Evolutionary conservation across 35 echinoderm and acorn worm genomes (phyloP).

Genomic region (Anneissia japonica): DNA sequence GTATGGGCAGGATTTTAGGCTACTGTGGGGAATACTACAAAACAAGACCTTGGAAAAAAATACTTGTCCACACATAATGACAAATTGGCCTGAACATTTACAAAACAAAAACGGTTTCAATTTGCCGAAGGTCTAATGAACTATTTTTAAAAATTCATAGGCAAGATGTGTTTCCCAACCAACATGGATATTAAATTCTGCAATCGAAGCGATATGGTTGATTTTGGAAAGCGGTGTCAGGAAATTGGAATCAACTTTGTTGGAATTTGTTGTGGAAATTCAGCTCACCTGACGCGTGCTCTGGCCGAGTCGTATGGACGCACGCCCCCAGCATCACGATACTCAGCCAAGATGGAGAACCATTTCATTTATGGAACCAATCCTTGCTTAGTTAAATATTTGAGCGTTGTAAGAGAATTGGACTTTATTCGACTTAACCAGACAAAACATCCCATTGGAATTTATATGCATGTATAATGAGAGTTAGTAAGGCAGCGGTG

Average conservation of each 20-base stretch:
- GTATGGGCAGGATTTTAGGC: too few species aligned
- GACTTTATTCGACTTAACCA: too few species aligned
- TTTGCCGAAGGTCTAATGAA: background rate
- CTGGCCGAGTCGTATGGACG: constrained; percentile 75
- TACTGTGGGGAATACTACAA: too few species aligned
- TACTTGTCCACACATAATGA: background rate
- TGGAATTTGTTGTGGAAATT: constrained; percentile 86
- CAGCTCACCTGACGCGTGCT: constrained; percentile 68
- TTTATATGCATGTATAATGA: too few species aligned
- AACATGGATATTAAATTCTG: constrained; percentile 51
- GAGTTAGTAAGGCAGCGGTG: constrained; percentile 41
- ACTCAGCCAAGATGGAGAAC: constrained; percentile 48
- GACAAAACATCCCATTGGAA: too few species aligned
- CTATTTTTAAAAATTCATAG: too few species aligned
- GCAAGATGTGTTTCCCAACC: constrained; percentile 38
- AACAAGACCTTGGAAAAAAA: background rate
- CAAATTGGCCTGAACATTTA: background rate
- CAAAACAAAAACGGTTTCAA: too few species aligned
- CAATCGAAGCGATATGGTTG: constrained; percentile 42
- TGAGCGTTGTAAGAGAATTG: too few species aligned
- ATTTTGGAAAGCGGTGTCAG: constrained; percentile 52
- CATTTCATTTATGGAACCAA: constrained; percentile 56
- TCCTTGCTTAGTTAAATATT: too few species aligned
- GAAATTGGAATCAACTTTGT: constrained; percentile 76
- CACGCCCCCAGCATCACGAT: constrained; percentile 57